Percentiles rank a stretch among this genome's conserved stretches.
phyloP scores from a whole-genome alignment of 2,888 invertebrate genomes.

The Drosophila subsilvestris region DNA sequence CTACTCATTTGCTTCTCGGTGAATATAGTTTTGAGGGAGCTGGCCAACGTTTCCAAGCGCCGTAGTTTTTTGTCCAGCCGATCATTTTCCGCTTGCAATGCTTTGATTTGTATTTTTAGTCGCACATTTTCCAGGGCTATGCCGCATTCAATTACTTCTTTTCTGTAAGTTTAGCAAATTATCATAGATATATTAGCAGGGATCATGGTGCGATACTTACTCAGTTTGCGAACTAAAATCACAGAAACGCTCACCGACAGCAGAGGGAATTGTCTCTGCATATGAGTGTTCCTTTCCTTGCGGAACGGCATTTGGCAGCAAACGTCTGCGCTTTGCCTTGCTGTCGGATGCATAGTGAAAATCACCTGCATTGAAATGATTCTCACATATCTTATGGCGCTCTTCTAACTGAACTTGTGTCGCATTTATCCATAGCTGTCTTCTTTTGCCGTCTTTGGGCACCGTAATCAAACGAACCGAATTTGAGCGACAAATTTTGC shows the following conservation, averaged over 20 bases:
- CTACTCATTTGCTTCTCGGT: not conserved
- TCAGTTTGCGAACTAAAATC: constrained; percentile 18
- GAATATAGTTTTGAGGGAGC: not conserved
- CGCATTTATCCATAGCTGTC: not conserved
- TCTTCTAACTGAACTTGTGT: not conserved
- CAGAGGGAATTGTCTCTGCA: not conserved
- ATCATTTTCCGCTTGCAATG: constrained; percentile 2
- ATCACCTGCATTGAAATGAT: constrained; percentile 2
- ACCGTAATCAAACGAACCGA: not conserved
- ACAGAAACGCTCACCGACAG: not conserved
- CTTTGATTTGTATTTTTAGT: not conserved
- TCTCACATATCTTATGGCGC: not conserved
- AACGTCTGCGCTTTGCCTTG: not conserved
- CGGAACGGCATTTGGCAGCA: constrained; percentile 1
- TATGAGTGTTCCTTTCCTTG: not conserved
- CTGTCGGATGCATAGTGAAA: not conserved
- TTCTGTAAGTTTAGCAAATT: not conserved
- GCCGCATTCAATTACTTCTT: not conserved
- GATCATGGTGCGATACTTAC: not conserved
- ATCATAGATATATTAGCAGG: not conserved
- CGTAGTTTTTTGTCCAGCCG: not conserved
- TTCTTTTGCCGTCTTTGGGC: not conserved
- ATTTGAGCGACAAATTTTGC: not conserved
- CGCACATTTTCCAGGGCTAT: constrained; percentile 3
- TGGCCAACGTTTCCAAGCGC: not conserved